These are phyloP conservation scores for Elachura formosa DNA, from an alignment of 2,113 vertebrate genomes.

Conservation along the genomic window DNA sequence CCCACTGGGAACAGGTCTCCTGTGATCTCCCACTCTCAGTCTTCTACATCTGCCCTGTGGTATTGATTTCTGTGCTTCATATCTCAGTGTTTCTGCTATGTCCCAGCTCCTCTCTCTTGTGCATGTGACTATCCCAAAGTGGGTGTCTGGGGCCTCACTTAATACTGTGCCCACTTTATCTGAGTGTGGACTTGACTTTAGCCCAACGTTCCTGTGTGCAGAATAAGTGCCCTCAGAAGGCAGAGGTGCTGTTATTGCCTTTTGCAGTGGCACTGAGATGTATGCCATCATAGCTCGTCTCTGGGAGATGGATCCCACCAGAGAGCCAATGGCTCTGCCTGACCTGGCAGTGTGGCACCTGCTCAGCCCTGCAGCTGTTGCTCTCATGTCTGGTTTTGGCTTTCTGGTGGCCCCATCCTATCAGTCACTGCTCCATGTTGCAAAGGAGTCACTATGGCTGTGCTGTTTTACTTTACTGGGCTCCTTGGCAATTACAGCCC, in stretches of 20 bases:
- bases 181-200: background rate
- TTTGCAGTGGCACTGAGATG: background rate
- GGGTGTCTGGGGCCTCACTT: background rate
- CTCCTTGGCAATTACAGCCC: background rate
- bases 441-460: fast-evolving
- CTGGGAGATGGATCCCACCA: background rate
- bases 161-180: background rate
- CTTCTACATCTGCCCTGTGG: fast-evolving
- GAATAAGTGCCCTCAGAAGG: background rate
- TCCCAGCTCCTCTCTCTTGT: background rate
- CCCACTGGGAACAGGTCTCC: background rate
- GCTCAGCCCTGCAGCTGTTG: background rate
- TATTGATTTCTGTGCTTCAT: background rate
- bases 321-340: background rate
- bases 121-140: fast-evolving
- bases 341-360: background rate
- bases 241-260: fast-evolving
- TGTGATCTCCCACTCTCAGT: background rate
- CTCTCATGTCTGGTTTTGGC: fast-evolving
- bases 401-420: background rate
- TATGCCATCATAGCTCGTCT: background rate
- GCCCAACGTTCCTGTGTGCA: background rate
- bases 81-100: background rate
- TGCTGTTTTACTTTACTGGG: background rate
- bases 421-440: fast-evolving